Conservation (phyloP, 2,797 vertebrate species). For the Oreonectes daqikongensis region DNA sequence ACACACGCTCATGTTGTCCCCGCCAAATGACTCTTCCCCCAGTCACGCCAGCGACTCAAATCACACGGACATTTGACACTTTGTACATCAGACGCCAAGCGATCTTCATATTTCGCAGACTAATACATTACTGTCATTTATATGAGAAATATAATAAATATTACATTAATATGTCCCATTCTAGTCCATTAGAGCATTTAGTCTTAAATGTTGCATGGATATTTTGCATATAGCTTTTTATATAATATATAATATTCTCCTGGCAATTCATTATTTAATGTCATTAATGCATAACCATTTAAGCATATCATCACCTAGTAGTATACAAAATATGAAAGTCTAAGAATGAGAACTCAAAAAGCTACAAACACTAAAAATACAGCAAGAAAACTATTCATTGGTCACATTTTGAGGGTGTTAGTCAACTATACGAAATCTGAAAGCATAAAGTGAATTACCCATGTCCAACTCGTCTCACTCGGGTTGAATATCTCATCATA, state of each 20-base stretch:
- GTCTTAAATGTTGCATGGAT: not conserved
- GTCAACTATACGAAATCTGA: not conserved
- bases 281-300: not conserved
- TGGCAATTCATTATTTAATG: not conserved
- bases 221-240: not conserved
- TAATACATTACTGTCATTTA: not conserved
- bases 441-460: slow-evolving; percentile 66
- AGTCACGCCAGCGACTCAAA: not conserved
- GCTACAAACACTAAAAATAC: not conserved
- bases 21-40: not conserved
- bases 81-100: not conserved
- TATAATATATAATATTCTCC: not conserved
- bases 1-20: slow-evolving; percentile 5
- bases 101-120: not conserved
- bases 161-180: not conserved
- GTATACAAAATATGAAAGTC: not conserved
- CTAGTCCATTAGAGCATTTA: not conserved
- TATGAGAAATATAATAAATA: not conserved
- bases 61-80: not conserved
- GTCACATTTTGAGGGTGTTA: not conserved
- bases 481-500: slow-evolving; percentile 56
- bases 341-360: not conserved
- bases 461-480: slow-evolving; percentile 69
- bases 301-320: not conserved
- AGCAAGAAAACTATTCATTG: not conserved